A percentile compares a stretch with the other conserved stretches of the same genome.
phyloP scores from a whole-genome alignment of 2,113 vertebrate species.

The Dicentrarchus labrax region DNA sequence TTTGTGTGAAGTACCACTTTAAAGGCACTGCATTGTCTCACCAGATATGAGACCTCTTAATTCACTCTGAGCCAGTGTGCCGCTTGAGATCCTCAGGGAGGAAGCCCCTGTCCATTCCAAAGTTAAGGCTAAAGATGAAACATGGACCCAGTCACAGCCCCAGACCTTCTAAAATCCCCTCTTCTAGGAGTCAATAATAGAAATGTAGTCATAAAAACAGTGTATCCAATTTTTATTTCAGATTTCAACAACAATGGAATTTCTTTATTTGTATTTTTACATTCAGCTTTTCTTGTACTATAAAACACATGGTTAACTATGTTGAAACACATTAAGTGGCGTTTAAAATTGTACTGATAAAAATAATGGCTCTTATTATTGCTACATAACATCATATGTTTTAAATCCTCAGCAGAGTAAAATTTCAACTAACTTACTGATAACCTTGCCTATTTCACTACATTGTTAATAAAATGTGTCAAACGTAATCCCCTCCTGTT shows the following conservation, averaged over 20 bases:
- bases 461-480: slow-evolving; percentile 31
- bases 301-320: neutral
- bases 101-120: slow-evolving; percentile 1
- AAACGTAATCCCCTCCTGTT: slow-evolving; percentile 23
- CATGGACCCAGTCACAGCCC: slow-evolving; percentile 4
- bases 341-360: neutral
- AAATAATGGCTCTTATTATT: neutral
- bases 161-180: neutral
- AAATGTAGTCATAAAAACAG: neutral
- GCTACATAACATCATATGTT: neutral
- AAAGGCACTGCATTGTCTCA: neutral
- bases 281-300: neutral
- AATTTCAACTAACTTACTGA: neutral
- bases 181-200: neutral
- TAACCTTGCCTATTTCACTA: slow-evolving; percentile 17
- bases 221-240: neutral
- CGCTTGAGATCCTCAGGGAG: slow-evolving; percentile 10
- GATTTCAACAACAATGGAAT: no score
- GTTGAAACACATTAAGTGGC: neutral
- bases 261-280: neutral
- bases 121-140: slow-evolving; percentile 30
- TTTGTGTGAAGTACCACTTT: slow-evolving; percentile 9
- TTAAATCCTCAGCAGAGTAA: slow-evolving; percentile 3
- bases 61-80: neutral
- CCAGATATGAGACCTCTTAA: slow-evolving; percentile 6